Percentiles rank a stretch among this genome's conserved stretches.
Conservation (phyloP, 1,140 invertebrate genomes). For the honey bee (Apis mellifera) region DNA sequence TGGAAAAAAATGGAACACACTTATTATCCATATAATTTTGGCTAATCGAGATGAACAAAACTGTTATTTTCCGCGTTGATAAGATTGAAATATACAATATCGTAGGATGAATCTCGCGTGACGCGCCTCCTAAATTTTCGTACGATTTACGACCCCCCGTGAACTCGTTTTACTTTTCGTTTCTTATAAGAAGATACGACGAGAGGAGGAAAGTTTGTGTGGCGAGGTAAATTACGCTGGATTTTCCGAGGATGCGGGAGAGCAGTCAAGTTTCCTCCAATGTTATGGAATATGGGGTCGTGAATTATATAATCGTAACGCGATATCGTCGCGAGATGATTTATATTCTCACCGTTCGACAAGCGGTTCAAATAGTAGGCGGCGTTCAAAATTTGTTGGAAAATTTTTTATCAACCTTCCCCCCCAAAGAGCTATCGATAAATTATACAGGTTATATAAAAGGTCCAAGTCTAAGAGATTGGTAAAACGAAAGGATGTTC, state of each 20-base stretch:
- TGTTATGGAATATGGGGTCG: background rate
- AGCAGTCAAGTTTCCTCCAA: background rate
- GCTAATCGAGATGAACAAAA: conserved; percentile 9
- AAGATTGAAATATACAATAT: background rate
- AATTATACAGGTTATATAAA: no score
- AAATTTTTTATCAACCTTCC: background rate
- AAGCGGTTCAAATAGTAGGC: background rate
- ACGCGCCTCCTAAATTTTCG: background rate
- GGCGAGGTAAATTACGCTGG: background rate
- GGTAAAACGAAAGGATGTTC: no score
- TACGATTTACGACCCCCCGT: background rate
- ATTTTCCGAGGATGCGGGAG: background rate
- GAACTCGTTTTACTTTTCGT: background rate
- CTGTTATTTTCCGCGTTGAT: background rate
- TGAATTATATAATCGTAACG: background rate
- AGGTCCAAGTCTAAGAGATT: no score
- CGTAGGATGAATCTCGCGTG: background rate
- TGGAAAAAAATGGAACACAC: background rate
- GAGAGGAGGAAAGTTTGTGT: background rate
- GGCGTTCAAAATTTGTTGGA: background rate
- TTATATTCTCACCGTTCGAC: background rate
- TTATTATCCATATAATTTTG: conserved; percentile 16
- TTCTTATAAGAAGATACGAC: background rate
- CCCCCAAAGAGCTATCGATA: no score
- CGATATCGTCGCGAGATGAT: background rate